Evolutionary conservation across 2,888 invertebrate genomes (phyloP), one percentile per base, ranked within the genome.

Genomic region (Patella pellucida): DNA sequence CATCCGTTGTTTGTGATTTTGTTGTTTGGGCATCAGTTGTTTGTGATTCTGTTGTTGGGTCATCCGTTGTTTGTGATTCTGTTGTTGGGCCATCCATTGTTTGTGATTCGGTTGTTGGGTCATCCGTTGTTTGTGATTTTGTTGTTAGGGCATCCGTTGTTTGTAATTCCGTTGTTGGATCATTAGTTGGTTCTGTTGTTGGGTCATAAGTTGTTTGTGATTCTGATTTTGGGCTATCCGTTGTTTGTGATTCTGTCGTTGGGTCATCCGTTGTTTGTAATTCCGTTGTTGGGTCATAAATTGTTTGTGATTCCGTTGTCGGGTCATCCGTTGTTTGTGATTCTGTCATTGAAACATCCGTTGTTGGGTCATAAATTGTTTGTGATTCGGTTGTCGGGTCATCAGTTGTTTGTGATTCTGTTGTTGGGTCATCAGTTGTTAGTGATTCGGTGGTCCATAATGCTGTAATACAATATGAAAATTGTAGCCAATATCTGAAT

Each of bases 31-130:
- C 62, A 15, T 5, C n/a, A 62, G 62, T n/a, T n/a, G n/a, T 62
- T 23, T 16, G 62, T 62, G n/a, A n/a, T 62, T 62, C 19, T 19
- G 62, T 62, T 62, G 62, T 62, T n/a, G 15, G n/a, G 3, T 62
- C 62, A n/a, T n/a, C n/a, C n/a, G n/a, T 62, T 62, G 62, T 62
- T 19, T 15, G 62, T 62, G n/a, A n/a, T 62, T 62, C n/a, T 7
- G 19, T 19, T 16, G 62, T 62, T 15, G 62, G n/a, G 62, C 12
- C 19, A 19, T 4, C n/a, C 4, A 19, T 62, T 62, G 2, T 62
- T 19, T 19, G 19, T 62, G 5, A n/a, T 62, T 62, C n/a, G 0
- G 62, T 62, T 19, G 62, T 19, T 16, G 62, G 11, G 15, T 12
- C 15, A 23, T 12, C 9, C 11, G 62, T 62, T 62, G 62, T 62